Evolutionary conservation across 2,888 invertebrate species (phyloP).

Genomic region (Parnassius orleans): DNA sequence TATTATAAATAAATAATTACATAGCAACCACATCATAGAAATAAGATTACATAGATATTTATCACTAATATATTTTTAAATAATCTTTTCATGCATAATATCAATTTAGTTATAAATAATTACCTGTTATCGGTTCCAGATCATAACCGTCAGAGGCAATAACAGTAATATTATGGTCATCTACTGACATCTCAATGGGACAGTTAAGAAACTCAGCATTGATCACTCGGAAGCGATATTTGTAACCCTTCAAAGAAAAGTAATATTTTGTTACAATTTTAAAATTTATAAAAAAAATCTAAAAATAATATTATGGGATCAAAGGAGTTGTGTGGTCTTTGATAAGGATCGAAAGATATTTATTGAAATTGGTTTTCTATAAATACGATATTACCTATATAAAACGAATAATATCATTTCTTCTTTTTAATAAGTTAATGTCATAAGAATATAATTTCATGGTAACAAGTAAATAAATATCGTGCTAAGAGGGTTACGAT

Average conservation of each 20-base stretch:
- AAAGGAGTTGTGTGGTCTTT: background rate
- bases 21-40: too few species aligned
- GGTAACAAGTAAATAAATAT: too few species aligned
- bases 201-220: slow-evolving; percentile 94
- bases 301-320: slow-evolving; percentile 12
- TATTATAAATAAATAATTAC: too few species aligned
- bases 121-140: slow-evolving; percentile 87
- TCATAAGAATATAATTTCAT: too few species aligned
- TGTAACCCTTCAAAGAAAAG: slow-evolving; percentile 77
- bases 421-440: too few species aligned
- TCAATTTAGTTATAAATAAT: slow-evolving; percentile 33
- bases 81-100: background rate
- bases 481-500: too few species aligned
- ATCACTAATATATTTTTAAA: too few species aligned
- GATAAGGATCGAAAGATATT: too few species aligned
- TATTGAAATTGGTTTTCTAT: too few species aligned
- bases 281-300: background rate
- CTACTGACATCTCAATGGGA: slow-evolving; percentile 90
- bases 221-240: slow-evolving; percentile 90
- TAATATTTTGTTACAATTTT: background rate
- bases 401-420: too few species aligned
- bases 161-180: slow-evolving; percentile 89
- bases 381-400: too few species aligned
- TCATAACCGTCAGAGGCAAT: slow-evolving; percentile 91
- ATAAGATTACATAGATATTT: too few species aligned